phyloP scores from a whole-genome alignment of 1,140 invertebrate species.

The Papilio xuthus region DNA sequence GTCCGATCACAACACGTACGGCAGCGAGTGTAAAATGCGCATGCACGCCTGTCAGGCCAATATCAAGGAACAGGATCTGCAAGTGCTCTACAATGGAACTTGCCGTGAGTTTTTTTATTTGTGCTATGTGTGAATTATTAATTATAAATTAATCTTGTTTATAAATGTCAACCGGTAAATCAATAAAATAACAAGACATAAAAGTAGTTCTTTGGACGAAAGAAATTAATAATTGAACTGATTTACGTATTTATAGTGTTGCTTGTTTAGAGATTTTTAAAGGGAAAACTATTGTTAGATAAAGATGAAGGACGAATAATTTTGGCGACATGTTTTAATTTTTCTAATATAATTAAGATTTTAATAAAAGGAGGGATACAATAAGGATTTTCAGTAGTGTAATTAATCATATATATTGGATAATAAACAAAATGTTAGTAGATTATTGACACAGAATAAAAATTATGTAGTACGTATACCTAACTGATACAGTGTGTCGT shows the following conservation, averaged over 20 bases:
- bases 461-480: neutral
- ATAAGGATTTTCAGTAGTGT: neutral
- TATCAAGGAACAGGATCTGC: constrained; percentile 62
- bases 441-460: neutral
- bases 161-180: too few relatives aligned
- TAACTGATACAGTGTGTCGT: neutral
- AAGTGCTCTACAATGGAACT: constrained; percentile 70
- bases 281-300: too few relatives aligned
- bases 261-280: too few relatives aligned
- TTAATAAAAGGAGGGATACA: too few relatives aligned
- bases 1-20: constrained; percentile 92
- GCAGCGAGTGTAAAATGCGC: constrained; percentile 92
- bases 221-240: too few relatives aligned
- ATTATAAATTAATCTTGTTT: too few relatives aligned
- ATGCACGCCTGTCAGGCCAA: constrained; percentile 87
- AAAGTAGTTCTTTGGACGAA: too few relatives aligned
- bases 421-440: neutral
- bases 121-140: neutral
- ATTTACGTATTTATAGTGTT: too few relatives aligned
- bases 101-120: constrained; percentile 62
- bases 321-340: too few relatives aligned
- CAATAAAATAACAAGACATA: too few relatives aligned
- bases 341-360: too few relatives aligned
- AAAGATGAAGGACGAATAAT: too few relatives aligned
- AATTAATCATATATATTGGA: neutral